Conservation (phyloP, 2,797 vertebrate species). For the Nannoperca australis region DNA sequence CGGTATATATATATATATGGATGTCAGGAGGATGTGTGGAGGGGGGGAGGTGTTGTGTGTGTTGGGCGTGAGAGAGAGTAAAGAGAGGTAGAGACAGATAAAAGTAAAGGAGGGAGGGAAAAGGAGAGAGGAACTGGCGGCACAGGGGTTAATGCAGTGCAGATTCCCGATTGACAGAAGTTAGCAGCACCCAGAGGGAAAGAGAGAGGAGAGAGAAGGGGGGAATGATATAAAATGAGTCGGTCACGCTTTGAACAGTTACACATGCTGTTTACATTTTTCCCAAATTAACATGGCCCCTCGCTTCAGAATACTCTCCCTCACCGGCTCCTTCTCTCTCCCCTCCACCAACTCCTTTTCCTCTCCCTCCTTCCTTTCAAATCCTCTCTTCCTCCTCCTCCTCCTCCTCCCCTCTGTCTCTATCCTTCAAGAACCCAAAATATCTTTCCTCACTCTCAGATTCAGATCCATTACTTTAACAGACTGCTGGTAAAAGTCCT, state of each 20-base stretch:
- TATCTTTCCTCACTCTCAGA: conserved; percentile 46
- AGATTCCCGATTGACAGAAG: conserved; percentile 84
- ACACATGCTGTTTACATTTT: conserved; percentile 93
- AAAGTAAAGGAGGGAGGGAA: conserved; percentile 68
- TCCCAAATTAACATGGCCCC: conserved; percentile 91
- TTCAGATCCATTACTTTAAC: conserved; percentile 10
- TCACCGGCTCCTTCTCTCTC: conserved; percentile 56
- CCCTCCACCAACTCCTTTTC: conserved; percentile 66
- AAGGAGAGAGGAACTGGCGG: conserved; percentile 62
- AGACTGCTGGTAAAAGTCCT: neutral
- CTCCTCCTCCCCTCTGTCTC: conserved; percentile 47
- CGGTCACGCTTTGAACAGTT: conserved; percentile 92
- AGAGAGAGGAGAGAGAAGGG: conserved; percentile 69
- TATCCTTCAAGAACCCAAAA: conserved; percentile 50
- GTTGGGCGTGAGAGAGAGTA: conserved; percentile 17
- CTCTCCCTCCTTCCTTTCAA: conserved; percentile 62
- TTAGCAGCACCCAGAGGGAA: conserved; percentile 84
- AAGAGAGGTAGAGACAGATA: conserved; percentile 66
- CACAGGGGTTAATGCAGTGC: conserved; percentile 82
- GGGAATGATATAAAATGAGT: conserved; percentile 90
- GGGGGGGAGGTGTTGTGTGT: conserved; percentile 32
- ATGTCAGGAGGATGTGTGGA: conserved; percentile 61
- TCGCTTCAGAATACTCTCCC: conserved; percentile 81
- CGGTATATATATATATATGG: conserved; percentile 54
- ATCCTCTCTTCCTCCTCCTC: conserved; percentile 62